Evolutionary conservation across 2,113 vertebrate species (phyloP).

Genomic region (Neotragus moschatus): DNA sequence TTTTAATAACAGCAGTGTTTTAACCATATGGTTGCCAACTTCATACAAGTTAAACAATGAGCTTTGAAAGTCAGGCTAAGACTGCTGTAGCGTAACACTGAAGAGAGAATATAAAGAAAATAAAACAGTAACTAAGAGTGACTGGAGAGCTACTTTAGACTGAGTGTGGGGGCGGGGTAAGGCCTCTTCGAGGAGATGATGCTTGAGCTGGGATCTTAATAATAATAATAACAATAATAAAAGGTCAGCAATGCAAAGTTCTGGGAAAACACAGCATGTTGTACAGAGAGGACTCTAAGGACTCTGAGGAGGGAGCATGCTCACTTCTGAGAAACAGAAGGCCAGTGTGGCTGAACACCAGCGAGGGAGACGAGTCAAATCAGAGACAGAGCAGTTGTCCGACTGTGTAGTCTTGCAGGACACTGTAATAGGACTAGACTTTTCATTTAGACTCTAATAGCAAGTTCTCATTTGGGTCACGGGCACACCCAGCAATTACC

Average conservation of each 20-base stretch:
- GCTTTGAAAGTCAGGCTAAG: background rate
- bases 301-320: background rate
- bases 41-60: background rate
- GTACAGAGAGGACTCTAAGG: background rate
- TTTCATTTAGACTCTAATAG: background rate
- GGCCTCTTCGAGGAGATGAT: background rate
- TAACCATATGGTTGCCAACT: background rate
- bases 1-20: background rate
- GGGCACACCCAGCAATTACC: background rate
- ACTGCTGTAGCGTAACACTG: background rate
- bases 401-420: background rate
- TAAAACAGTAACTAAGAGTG: background rate
- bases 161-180: background rate
- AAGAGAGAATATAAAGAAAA: background rate
- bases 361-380: background rate
- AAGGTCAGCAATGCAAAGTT: background rate
- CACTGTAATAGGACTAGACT: background rate
- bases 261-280: background rate
- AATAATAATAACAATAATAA: background rate
- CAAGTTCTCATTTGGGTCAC: background rate
- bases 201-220: background rate
- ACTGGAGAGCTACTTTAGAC: background rate
- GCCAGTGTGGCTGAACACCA: background rate
- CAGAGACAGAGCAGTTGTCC: background rate
- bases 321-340: background rate